Evolutionary conservation across 2,113 vertebrate genomes (phyloP).

Genomic region (Anseranas semipalmata): DNA sequence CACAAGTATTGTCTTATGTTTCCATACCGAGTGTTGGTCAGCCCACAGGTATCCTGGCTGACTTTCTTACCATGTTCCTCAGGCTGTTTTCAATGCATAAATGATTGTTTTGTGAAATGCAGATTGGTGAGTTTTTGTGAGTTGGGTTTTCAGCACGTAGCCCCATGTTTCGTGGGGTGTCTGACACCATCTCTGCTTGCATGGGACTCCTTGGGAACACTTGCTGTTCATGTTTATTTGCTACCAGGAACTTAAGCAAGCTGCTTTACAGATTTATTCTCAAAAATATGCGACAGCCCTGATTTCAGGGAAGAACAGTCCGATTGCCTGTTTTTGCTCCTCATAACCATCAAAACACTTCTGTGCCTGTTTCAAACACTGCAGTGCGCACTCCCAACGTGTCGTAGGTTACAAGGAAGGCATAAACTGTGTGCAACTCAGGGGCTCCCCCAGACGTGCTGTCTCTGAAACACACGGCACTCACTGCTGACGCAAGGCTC

Average conservation of each 20-base stretch:
- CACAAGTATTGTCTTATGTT: background rate
- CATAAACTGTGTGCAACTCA: background rate
- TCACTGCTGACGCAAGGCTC: background rate
- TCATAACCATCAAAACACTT: background rate
- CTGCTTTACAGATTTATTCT: background rate
- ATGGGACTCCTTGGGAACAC: background rate
- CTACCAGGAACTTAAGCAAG: background rate
- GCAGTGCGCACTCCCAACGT: rapidly evolving
- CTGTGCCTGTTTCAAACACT: rapidly evolving
- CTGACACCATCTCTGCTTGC: background rate
- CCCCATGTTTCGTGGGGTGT: background rate
- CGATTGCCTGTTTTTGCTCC: background rate
- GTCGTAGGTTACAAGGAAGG: background rate
- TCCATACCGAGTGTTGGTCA: background rate
- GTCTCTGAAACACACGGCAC: background rate
- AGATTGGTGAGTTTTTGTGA: background rate
- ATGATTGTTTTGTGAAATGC: rapidly evolving
- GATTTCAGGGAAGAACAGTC: background rate
- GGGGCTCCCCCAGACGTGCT: background rate
- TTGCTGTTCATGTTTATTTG: rapidly evolving
- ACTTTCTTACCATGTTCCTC: background rate
- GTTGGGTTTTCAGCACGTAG: background rate
- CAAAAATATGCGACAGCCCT: background rate
- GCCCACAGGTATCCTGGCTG: background rate
- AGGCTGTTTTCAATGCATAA: background rate